Percentiles rank a stretch among this genome's conserved stretches.
phyloP scores from a whole-genome alignment of 2,888 invertebrate genomes.

The Microdon myrmicae region DNA sequence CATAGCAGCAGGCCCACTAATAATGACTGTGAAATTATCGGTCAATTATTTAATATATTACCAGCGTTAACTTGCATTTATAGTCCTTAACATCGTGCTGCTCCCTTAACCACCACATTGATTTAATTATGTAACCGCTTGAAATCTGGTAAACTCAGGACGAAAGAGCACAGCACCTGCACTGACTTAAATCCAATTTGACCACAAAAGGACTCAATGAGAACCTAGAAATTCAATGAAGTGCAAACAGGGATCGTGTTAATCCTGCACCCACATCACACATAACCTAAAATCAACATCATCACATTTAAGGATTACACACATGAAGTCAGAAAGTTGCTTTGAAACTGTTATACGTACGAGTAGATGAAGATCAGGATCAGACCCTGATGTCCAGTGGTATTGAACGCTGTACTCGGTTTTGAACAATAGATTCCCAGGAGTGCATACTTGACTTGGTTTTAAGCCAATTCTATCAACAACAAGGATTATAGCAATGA shows the following conservation, averaged over 20 bases:
- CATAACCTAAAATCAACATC: slow-evolving; percentile 52
- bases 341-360: slow-evolving; percentile 53
- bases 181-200: slow-evolving; percentile 10
- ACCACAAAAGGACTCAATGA: slow-evolving; percentile 40
- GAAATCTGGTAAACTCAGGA: too few species aligned
- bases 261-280: slow-evolving; percentile 50
- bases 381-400: too few species aligned
- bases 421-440: slow-evolving; percentile 26
- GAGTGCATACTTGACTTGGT: slow-evolving; percentile 66
- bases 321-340: slow-evolving; percentile 60
- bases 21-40: slow-evolving; percentile 8
- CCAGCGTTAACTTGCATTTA: slow-evolving; percentile 11
- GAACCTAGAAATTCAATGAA: slow-evolving; percentile 27
- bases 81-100: neutral
- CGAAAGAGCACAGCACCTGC: slow-evolving; percentile 45
- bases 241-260: slow-evolving; percentile 37
- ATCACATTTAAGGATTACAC: slow-evolving; percentile 65
- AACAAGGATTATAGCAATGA: slow-evolving; percentile 28
- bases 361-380: slow-evolving; percentile 18
- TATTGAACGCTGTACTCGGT: slow-evolving; percentile 4
- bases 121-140: slow-evolving; percentile 31
- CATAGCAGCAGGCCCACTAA: too few species aligned
- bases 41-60: slow-evolving; percentile 35
- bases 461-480: slow-evolving; percentile 65
- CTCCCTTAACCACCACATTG: slow-evolving; percentile 17